Percentiles rank a stretch among this genome's conserved stretches.
phyloP scores from a whole-genome alignment of 2,888 invertebrate genomes.

The Acholoe squamosa region DNA sequence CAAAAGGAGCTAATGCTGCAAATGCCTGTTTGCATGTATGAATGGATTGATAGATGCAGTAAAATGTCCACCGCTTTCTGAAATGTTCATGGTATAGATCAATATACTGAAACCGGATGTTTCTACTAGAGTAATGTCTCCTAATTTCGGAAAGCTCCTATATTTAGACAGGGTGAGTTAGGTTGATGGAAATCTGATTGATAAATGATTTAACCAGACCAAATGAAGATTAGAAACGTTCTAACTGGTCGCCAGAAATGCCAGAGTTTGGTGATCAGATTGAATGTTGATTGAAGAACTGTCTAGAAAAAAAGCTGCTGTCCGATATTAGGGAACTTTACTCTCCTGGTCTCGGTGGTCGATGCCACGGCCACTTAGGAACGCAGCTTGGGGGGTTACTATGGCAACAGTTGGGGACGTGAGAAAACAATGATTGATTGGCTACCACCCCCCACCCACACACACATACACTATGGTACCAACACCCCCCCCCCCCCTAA shows the following conservation, averaged over 20 bases:
- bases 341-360: neutral
- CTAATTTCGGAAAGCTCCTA: no score
- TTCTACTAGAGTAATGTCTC: no score
- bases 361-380: neutral
- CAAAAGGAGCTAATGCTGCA: neutral
- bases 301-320: no score
- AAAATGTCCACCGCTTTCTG: no score
- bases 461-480: neutral
- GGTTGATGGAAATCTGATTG: no score
- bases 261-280: no score
- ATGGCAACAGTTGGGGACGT: neutral
- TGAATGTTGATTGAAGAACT: no score
- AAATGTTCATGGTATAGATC: neutral
- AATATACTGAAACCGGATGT: neutral
- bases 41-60: neutral
- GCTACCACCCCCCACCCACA: neutral
- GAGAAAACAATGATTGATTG: slow-evolving; percentile 27
- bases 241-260: no score
- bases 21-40: neutral
- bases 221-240: no score
- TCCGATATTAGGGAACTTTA: no score
- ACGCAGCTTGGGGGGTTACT: neutral
- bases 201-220: no score
- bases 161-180: no score
- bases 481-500: neutral